Base-by-base conservation (phyloP, 2,888 invertebrate species). In the Abscondita cerata region DNA sequence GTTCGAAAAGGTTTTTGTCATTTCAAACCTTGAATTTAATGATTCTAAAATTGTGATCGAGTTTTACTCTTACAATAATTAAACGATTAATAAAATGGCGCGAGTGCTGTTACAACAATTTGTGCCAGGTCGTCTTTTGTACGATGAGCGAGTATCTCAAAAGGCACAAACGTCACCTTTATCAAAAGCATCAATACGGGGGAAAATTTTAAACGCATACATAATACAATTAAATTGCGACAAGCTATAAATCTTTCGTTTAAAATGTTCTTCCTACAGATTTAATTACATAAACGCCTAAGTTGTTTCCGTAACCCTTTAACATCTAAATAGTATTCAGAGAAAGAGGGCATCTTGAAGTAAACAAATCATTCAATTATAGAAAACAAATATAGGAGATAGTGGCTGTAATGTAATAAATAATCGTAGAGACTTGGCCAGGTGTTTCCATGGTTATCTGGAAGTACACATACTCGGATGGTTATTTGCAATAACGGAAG, bases 81-180 rank as follows among this genome's bases (percentile, higher is more conserved):
- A 25, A 25, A 25, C 6, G 25, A 4, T 25, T 25, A 25, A 4
- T 25, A 25, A 25, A 25, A 36, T n/a, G 44, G 55, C 54, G 64
- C 61, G 64, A 25, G 25, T 4, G 6, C 66, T 56, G 59, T 52
- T 58, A 64, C 64, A 68, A 68, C 67, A 68, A 68, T 68, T 64
- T 68, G 68, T 68, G 64, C 68, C 68, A 68, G 64, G 58, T 66
- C 65, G 64, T 50, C 67, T 67, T 63, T 67, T 67, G 64, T 68
- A 67, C 67, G 59, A 61, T 52, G 64, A 51, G 36, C 44, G 51
- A 48, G 59, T 25, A 25, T 64, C 63, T 59, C 55, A 59, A 59
- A 59, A 55, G 54, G 52, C 41, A 59, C 55, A 62, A 62, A n/a
- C 36, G 36, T 36, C 36, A 36, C 36, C 36, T 12, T 36, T 9